A percentile compares a stretch with the other conserved stretches of the same genome.
Conservation (phyloP, 2,888 invertebrate genomes). For the Mesorhabditis belari region DNA sequence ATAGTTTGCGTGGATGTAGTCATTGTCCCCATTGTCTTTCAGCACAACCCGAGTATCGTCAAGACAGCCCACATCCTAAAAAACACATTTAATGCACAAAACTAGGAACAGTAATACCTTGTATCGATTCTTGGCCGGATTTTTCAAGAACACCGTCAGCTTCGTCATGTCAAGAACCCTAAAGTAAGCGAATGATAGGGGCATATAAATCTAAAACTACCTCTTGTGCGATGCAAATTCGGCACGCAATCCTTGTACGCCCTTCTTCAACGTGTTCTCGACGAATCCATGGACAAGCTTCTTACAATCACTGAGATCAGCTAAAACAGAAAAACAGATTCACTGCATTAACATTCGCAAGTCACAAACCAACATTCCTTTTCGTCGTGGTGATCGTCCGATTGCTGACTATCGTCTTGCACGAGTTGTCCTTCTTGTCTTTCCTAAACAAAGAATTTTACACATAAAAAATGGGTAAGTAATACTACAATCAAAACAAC, state of each 20-base stretch:
- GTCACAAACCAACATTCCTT: no score
- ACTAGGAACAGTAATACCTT: neutral
- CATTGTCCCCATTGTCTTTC: slow-evolving; percentile 19
- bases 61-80: slow-evolving; percentile 23
- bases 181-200: neutral
- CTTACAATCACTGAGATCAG: no score
- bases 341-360: no score
- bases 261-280: slow-evolving; percentile 14
- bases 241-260: slow-evolving; percentile 14
- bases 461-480: no score
- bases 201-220: neutral
- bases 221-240: slow-evolving; percentile 21
- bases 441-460: no score
- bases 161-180: slow-evolving; percentile 14
- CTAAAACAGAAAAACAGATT: no score
- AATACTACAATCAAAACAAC: no score
- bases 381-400: no score
- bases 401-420: no score
- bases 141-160: slow-evolving; percentile 22
- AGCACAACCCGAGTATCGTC: slow-evolving; percentile 30
- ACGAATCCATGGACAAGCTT: no score
- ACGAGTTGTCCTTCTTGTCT: no score
- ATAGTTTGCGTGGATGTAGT: slow-evolving; percentile 41
- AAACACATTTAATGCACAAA: slow-evolving; percentile 6
- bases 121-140: slow-evolving; percentile 11